phyloP scores from a whole-genome alignment of 2,888 invertebrate species.

The Cryptus armator region DNA sequence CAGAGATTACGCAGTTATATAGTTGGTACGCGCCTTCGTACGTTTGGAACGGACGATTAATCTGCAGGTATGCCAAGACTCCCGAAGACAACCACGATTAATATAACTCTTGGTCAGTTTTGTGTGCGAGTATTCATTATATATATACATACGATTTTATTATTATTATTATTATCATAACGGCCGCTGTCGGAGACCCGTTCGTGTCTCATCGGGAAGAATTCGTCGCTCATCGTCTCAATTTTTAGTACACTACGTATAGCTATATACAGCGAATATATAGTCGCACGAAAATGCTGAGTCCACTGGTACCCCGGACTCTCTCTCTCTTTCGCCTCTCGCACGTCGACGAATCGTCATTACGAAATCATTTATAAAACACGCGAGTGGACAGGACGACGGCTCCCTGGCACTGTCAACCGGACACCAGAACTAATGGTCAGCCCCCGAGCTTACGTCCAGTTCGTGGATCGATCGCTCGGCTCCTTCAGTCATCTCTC shows the following conservation, averaged over 20 bases:
- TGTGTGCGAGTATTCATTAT: slow-evolving; percentile 20
- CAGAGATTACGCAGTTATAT: slow-evolving; percentile 52
- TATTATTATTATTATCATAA: background rate
- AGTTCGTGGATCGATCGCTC: slow-evolving; percentile 78
- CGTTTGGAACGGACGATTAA: slow-evolving; percentile 69
- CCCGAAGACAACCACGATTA: slow-evolving; percentile 73
- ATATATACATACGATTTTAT: slow-evolving; percentile 21
- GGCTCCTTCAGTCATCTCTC: slow-evolving; percentile 37
- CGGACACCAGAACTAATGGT: slow-evolving; percentile 73
- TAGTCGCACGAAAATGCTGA: slow-evolving; percentile 18
- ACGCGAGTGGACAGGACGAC: slow-evolving; percentile 70
- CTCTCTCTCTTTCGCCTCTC: slow-evolving; percentile 9
- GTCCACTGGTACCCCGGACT: background rate
- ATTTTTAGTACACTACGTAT: background rate
- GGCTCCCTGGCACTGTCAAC: slow-evolving; percentile 74
- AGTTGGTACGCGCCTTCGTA: slow-evolving; percentile 47
- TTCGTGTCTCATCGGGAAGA: background rate
- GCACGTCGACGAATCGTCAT: slow-evolving; percentile 68
- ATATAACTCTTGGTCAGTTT: slow-evolving; percentile 68
- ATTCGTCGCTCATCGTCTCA: background rate
- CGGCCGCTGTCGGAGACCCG: slow-evolving; percentile 14
- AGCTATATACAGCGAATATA: slow-evolving; percentile 2
- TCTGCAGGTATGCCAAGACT: slow-evolving; percentile 68
- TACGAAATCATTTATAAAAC: slow-evolving; percentile 78
- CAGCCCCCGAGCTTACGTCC: slow-evolving; percentile 52